Evolutionary conservation across 2,113 vertebrate species (phyloP), one percentile per base, ranked within the genome.

Genomic region (Penelope pileata): DNA sequence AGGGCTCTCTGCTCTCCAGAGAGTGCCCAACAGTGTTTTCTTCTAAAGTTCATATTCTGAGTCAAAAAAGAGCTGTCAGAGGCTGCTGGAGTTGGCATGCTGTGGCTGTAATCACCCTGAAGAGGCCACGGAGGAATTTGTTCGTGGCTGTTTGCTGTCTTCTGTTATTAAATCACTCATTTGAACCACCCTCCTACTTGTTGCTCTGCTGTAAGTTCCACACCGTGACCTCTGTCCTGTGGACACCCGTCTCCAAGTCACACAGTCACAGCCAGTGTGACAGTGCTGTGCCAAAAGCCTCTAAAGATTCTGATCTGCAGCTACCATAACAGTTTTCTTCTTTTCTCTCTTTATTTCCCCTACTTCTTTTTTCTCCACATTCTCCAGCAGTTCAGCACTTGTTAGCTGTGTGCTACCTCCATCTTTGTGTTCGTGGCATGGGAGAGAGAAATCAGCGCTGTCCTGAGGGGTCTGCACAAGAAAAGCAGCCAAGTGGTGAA

Each of bases 281-380:
- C 30, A 69, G 23, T n/a, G 16, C 16, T 67, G 42, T 48, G 30
- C 42, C 59, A 88, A 85, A 68, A 85, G 18, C 42, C 47, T 48
- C 43, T 43, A 16, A 11, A 47, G 42, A n/a, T 50, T 66, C 32
- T 64, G 56, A 27, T 70, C 67, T 45, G 36, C 24, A 83, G 40
- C 13, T 34, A 48, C 43, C 26, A 63, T 34, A 53, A 32, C 6
- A 29, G 19, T 32, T 70, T 32, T 7, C 40, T 16, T 27, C 12
- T n/a, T 10, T 21, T 4, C 1, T 8, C 7, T 5, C 13, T 29
- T n/a, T 45, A 17, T 17, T 5, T 22, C 16, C 12, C 24, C 3
- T 22, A 17, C 5, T 48, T 14, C 14, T 10, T 79, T 38, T 32
- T 11, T 5, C n/a, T 36, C 17, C 26, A 36, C 0, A 1, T 5